Percentiles rank a stretch among this genome's conserved stretches.
Evolutionary conservation across 2,113 vertebrate species (phyloP).

Genomic region (Ceyx margarethae): DNA sequence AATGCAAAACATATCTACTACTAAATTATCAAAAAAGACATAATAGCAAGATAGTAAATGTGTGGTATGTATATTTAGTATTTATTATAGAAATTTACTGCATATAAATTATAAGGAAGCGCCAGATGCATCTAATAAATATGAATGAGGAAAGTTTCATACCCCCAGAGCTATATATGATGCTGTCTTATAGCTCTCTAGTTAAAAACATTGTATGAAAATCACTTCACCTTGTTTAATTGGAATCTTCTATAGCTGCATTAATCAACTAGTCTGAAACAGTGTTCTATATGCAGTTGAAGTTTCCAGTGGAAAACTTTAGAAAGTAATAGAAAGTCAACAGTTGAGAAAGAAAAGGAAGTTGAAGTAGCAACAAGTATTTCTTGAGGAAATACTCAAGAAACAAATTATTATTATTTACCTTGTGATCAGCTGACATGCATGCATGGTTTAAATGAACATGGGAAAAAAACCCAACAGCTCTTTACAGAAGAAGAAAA

Average conservation of each 20-base stretch:
- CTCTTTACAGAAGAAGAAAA: neutral
- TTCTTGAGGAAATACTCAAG: neutral
- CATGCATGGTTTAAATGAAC: neutral
- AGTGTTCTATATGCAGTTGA: neutral
- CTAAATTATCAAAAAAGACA: conserved; percentile 49
- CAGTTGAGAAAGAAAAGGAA: neutral
- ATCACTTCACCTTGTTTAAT: conserved; percentile 29
- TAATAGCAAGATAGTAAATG: conserved; percentile 39
- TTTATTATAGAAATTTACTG: conserved; percentile 53
- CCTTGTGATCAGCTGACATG: neutral
- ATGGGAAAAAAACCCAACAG: neutral
- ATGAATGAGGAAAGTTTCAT: conserved; percentile 15
- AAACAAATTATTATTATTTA: neutral
- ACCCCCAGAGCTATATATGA: neutral
- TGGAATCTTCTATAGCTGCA: neutral
- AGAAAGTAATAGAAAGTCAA: neutral
- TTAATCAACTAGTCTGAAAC: neutral
- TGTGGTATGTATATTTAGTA: conserved; percentile 49
- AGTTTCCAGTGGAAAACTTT: neutral
- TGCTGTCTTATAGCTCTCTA: conserved; percentile 4
- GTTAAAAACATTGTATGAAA: conserved; percentile 23
- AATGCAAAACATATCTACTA: conserved; percentile 33
- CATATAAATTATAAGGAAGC: conserved; percentile 39
- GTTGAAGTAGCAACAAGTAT: neutral
- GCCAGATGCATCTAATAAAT: conserved; percentile 46